Conservation (phyloP, 2,888 invertebrate species). For the Myopa tessellatipennis region DNA sequence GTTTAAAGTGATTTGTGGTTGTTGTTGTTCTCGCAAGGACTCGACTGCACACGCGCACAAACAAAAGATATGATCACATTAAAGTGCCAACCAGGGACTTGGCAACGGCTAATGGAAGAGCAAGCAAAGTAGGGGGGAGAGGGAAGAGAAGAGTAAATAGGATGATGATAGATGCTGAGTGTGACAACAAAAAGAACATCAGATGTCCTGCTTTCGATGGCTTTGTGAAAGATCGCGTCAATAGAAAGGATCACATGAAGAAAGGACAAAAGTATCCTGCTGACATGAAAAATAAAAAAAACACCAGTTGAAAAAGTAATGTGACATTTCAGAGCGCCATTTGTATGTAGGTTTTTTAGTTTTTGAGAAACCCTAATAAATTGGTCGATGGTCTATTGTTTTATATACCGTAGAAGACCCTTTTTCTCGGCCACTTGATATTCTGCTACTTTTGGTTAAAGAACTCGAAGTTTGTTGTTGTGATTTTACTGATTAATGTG, state of each 20-base stretch:
- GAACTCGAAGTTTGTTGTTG: no score
- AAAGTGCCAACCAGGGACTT: neutral
- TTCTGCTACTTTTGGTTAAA: no score
- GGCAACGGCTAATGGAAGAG: neutral
- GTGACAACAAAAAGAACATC: neutral
- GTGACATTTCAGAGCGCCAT: conserved; percentile 15
- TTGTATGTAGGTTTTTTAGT: conserved; percentile 8
- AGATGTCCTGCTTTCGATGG: no score
- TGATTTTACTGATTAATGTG: no score
- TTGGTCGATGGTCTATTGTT: neutral
- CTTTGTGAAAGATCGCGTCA: neutral
- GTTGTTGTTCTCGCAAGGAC: neutral
- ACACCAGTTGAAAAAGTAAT: neutral
- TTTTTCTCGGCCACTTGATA: no score
- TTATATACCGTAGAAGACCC: neutral
- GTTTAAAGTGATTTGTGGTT: conserved; percentile 9
- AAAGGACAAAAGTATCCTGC: conserved; percentile 15
- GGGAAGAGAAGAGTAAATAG: neutral
- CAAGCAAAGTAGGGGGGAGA: no score
- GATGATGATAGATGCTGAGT: neutral
- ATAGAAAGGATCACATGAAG: neutral
- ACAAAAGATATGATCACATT: neutral
- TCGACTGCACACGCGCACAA: neutral
- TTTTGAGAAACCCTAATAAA: conserved; percentile 3
- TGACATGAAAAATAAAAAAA: neutral